Base-by-base conservation (phyloP, 2,888 invertebrate species). In the Ferrisia virgata region DNA sequence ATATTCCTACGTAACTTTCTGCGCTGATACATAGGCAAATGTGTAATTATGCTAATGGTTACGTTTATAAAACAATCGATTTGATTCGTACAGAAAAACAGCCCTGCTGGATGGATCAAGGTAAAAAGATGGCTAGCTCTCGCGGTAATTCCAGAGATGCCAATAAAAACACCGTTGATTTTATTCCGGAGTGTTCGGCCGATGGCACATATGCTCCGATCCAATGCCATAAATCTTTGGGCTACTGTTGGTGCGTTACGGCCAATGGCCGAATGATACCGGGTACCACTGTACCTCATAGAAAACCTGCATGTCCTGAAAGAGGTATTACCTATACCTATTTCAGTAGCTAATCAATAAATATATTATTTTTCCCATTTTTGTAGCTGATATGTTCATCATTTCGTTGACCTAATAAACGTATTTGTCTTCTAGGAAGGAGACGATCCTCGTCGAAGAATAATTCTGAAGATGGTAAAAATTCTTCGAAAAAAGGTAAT, bases 171-270 rank as follows among this genome's bases (percentile, higher is more conserved):
- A 90, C 91, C 11, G 89, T 90, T 0, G 89, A 89, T 85, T 93
- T 94, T 88, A 92, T 94, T 85, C 96, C 96, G 2, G 91, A 92
- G 78, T 97, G 97, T 88, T 92, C 94, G 83, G 90, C 91, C 2
- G 96, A 96, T 88, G 97, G 97, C 18, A 93, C 92, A 2, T 97
- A 94, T 89, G 93, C 94, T 0, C 92, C 94, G 11, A 93, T 95
- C 85, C 97, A 97, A 89, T 97, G 97, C 88, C 93, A 95, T 87
- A 90, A 91, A 6, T 92, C 92, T 84, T 93, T 94, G 1, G 91
- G 91, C 84, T 92, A 91, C 88, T 97, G 97, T 90, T 97, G 96
- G 96, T 98, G 97, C 88, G 96, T 96, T 85, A 94, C 95, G 0
- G 92, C 93, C 15, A 92, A 93, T 86, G 97, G 97, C 58, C 92